Conservation (phyloP, 2,797 vertebrate species). For the Syndactyla subalaris region DNA sequence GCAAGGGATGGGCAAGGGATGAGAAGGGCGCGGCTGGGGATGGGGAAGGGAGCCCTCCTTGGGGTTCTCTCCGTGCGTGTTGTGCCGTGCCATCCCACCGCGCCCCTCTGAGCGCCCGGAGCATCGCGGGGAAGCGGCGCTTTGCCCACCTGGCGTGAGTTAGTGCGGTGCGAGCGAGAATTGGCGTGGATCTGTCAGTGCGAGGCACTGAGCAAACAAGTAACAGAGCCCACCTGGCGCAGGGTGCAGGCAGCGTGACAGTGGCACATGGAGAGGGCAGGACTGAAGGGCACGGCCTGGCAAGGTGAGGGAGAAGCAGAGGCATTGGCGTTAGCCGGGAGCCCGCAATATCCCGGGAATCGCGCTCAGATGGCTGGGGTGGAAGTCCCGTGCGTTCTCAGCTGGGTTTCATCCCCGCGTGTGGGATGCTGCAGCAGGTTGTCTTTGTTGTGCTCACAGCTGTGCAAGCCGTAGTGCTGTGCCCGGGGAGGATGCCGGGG, state of each 20-base stretch:
- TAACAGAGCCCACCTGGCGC: accelerated
- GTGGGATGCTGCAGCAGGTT: constrained; percentile 53
- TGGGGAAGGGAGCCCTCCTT: neutral
- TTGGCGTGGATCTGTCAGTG: accelerated
- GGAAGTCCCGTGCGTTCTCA: accelerated
- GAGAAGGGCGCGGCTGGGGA: neutral
- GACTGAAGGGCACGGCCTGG: neutral
- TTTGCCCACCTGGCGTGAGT: accelerated
- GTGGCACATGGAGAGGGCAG: accelerated
- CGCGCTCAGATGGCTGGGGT: accelerated
- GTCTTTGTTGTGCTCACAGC: neutral
- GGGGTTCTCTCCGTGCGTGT: accelerated
- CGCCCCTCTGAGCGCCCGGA: neutral
- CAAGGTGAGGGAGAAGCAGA: neutral
- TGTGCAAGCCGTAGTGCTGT: neutral
- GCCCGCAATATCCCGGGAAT: neutral
- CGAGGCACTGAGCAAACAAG: accelerated
- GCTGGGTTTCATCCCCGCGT: neutral
- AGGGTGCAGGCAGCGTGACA: accelerated
- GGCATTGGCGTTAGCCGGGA: accelerated
- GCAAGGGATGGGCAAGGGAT: neutral
- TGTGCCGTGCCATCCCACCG: accelerated
- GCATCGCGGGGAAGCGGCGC: accelerated
- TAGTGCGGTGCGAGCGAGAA: accelerated
- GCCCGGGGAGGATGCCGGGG: neutral